A percentile compares a stretch with the other conserved stretches of the same genome.
Evolutionary conservation across 2,797 vertebrate genomes (phyloP).

Genomic region (Arnoldichthys spilopterus): DNA sequence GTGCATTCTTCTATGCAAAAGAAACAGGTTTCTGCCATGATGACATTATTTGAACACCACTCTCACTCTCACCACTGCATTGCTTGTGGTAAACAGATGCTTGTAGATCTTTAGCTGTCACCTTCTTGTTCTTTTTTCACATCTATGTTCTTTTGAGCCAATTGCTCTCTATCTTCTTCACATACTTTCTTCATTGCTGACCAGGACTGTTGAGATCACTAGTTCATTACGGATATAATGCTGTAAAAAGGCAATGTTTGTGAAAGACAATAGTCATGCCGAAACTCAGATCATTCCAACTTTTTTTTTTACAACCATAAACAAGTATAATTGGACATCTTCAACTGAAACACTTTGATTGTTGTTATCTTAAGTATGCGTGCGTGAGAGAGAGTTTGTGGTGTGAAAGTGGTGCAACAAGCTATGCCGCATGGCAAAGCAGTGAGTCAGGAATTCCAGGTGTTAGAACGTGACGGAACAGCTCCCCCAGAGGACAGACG

Average conservation of each 20-base stretch:
- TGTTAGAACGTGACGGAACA: slow-evolving; percentile 48
- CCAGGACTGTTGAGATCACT: no score
- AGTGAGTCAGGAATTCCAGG: slow-evolving; percentile 65
- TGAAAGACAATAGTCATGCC: background rate
- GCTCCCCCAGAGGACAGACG: background rate
- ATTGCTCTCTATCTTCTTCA: no score
- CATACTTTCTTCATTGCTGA: background rate
- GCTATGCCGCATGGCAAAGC: slow-evolving; percentile 69
- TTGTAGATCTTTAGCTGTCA: background rate
- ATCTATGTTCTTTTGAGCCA: background rate
- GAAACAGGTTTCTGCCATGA: background rate
- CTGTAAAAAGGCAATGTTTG: background rate
- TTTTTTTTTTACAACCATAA: background rate
- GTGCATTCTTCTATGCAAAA: background rate
- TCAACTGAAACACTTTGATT: slow-evolving; percentile 13
- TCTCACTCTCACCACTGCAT: background rate
- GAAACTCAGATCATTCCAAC: background rate
- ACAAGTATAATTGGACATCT: background rate
- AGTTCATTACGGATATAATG: background rate
- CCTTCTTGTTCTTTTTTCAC: background rate
- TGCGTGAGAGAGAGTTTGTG: slow-evolving; percentile 32
- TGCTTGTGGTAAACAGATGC: background rate
- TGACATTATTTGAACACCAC: background rate
- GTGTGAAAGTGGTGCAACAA: slow-evolving; percentile 72
- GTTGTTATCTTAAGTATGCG: background rate